Evolutionary conservation across 2,888 invertebrate species (phyloP), one percentile per base, ranked within the genome.

Genomic region (Orgyia antiqua): DNA sequence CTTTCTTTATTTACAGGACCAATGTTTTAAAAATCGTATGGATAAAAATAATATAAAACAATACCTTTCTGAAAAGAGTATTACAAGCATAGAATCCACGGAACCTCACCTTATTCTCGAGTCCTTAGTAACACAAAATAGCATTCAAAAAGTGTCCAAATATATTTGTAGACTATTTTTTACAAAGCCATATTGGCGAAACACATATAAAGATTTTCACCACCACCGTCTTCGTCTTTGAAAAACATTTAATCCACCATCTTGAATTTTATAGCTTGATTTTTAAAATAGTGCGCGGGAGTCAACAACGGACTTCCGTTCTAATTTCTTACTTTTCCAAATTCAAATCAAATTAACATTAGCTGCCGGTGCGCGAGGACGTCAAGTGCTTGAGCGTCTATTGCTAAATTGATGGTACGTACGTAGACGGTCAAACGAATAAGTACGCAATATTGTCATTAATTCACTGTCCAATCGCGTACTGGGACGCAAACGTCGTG

Each of bases 111-210:
- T 76, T 68, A 29, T 25, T 53, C 45, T 33, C 33, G 62, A 68
- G 69, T 74, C 71, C 66, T 49, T 54, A 57, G 48, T 45, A 53
- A 42, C 49, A 51, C 51, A 49, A 32, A 36, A 29, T 27, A 45
- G 47, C 52, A 51, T 48, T 45, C 45, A 41, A 50, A 51, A 47
- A 55, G 13, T 23, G 48, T 60, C 63, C 64, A 60, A 61, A 51
- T 60, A 36, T 18, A 18, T 41, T 39, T 46, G 50, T 45, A 41
- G 42, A 35, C 63, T 48, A 57, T 15, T 15, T 44, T 45, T 33
- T 54, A 63, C 52, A 50, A 40, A 50, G 84, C 84, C 84, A 68
- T 84, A 61, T 79, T 84, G 84, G 84, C 84, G 83, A 84, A 79
- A 63, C 62, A 64, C 56, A 60, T 62, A 4, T 58, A 48, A 8